Conservation (phyloP, 2,888 invertebrate genomes). For the Cataglyphis cursor region DNA sequence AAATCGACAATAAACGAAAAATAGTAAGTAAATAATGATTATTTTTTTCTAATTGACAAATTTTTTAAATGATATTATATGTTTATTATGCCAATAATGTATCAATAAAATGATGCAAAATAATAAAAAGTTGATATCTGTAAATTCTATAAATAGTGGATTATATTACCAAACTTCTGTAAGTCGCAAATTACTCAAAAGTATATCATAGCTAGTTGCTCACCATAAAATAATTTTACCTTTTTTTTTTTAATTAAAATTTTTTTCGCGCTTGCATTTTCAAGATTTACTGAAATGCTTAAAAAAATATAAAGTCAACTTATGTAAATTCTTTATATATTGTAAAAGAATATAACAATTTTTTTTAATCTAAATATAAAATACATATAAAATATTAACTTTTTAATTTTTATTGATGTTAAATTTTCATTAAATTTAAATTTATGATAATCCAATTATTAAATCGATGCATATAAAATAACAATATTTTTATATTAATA, state of each 20-base stretch:
- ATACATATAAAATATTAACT: background rate
- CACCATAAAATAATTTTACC: conserved; percentile 14
- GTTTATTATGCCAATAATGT: background rate
- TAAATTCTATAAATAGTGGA: conserved; percentile 8
- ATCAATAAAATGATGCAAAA: conserved; percentile 3
- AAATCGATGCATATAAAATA: background rate
- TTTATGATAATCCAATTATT: conserved; percentile 6
- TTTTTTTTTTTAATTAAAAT: conserved; percentile 19
- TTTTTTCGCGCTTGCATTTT: conserved; percentile 8
- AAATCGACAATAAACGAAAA: conserved; percentile 13
- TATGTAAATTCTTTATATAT: background rate
- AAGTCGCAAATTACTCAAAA: conserved; percentile 13
- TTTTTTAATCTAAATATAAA: background rate
- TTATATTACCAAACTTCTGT: conserved; percentile 15
- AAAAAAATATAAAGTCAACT: background rate
- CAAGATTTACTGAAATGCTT: conserved; percentile 2
- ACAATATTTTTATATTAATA: background rate
- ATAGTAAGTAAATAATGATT: background rate
- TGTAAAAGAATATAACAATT: background rate
- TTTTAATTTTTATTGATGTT: background rate
- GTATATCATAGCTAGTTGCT: background rate
- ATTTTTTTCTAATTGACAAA: background rate
- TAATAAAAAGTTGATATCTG: conserved; percentile 12
- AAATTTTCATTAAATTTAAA: background rate
- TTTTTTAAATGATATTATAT: background rate